Evolutionary conservation across 2,888 invertebrate species (phyloP).

Genomic region (Dorcus parallelipipedus): DNA sequence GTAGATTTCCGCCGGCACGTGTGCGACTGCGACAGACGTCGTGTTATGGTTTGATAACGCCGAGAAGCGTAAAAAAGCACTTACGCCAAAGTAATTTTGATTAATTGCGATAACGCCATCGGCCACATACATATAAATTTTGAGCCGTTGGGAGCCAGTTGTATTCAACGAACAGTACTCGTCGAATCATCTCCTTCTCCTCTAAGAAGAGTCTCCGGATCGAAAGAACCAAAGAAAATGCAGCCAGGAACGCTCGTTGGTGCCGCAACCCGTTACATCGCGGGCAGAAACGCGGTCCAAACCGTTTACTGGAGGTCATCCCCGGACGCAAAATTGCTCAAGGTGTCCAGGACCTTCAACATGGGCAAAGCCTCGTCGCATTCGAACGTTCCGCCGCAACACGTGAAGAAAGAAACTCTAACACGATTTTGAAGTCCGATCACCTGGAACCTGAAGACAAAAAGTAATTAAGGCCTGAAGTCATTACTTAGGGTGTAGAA

Average conservation of each 20-base stretch:
- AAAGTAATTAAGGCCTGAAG: too few relatives aligned
- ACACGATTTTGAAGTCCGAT: neutral
- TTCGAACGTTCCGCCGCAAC: neutral
- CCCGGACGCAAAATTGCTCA: slow-evolving; percentile 39
- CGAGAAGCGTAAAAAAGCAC: too few relatives aligned
- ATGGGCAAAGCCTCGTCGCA: slow-evolving; percentile 26
- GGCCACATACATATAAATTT: too few relatives aligned
- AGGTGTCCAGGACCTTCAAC: slow-evolving; percentile 41
- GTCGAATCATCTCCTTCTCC: neutral
- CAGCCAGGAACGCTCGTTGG: slow-evolving; percentile 59
- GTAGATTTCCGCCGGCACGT: too few relatives aligned
- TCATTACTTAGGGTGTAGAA: too few relatives aligned
- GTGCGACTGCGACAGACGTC: too few relatives aligned
- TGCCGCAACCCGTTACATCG: slow-evolving; percentile 68
- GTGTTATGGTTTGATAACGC: too few relatives aligned
- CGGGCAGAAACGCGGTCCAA: slow-evolving; percentile 70
- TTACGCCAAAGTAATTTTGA: too few relatives aligned
- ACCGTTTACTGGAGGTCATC: slow-evolving; percentile 72
- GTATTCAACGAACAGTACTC: too few relatives aligned
- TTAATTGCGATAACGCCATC: too few relatives aligned
- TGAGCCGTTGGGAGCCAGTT: too few relatives aligned
- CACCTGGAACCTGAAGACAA: too few relatives aligned
- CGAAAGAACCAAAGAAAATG: slow-evolving; percentile 31
- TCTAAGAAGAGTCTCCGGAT: slow-evolving; percentile 1
- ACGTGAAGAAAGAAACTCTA: neutral